Percentiles rank a stretch among this genome's conserved stretches.
These are phyloP conservation scores for Anagrus nilaparvatae DNA, from an alignment of 1,140 invertebrate genomes.

Conservation along the genomic window DNA sequence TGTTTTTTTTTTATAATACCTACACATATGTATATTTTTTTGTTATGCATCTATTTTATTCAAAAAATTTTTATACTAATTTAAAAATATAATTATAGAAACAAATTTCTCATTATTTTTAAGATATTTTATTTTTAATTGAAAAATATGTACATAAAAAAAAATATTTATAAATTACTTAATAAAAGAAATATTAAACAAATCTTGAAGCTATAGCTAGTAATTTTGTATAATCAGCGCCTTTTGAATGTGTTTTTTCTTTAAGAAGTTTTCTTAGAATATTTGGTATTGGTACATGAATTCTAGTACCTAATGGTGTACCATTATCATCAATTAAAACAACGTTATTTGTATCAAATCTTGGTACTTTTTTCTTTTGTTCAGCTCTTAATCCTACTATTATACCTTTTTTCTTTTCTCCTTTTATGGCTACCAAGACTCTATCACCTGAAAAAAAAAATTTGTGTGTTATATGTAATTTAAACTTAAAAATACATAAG, in stretches of 20 bases:
- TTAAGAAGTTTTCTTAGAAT: slow-evolving; percentile 79
- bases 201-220: slow-evolving; percentile 87
- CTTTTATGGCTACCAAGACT: slow-evolving; percentile 92
- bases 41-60: no score
- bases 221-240: slow-evolving; percentile 90
- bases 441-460: slow-evolving; percentile 60
- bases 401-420: slow-evolving; percentile 92
- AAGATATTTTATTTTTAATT: no score
- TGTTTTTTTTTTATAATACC: no score
- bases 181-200: slow-evolving; percentile 50
- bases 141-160: no score
- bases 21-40: no score
- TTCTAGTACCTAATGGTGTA: slow-evolving; percentile 84
- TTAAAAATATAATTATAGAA: no score
- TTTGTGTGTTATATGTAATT: slow-evolving; percentile 3
- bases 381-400: slow-evolving; percentile 85
- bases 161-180: slow-evolving; percentile 6
- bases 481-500: background rate
- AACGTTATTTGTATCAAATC: slow-evolving; percentile 94
- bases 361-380: slow-evolving; percentile 74
- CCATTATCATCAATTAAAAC: slow-evolving; percentile 94
- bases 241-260: slow-evolving; percentile 70
- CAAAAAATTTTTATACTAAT: no score
- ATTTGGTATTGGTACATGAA: slow-evolving; percentile 90
- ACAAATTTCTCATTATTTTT: no score